Evolutionary conservation across 92 coral and sea anemone species (phyloP).

Genomic region (Epizoanthus fatuus): DNA sequence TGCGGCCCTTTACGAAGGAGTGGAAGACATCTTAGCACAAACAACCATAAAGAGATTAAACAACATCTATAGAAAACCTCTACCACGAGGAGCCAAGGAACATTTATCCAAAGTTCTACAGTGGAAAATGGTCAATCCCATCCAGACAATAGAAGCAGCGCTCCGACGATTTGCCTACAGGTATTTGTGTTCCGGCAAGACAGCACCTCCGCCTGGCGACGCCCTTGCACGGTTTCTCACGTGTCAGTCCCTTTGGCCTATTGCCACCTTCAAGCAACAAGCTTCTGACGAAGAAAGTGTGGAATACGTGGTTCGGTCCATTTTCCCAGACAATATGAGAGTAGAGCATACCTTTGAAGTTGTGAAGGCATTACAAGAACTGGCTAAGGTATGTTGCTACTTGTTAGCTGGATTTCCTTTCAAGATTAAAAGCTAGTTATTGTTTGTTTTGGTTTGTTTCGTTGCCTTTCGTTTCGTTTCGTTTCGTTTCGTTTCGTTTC

Average conservation of each 20-base stretch:
- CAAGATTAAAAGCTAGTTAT: too few relatives aligned
- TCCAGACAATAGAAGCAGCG: slow-evolving; percentile 24
- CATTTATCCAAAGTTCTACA: slow-evolving; percentile 3
- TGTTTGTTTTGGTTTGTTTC: not conserved
- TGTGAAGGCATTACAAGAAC: not conserved
- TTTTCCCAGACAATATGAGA: not conserved
- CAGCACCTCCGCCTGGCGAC: slow-evolving; percentile 11
- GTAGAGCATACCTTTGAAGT: slow-evolving; percentile 19
- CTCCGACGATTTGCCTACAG: slow-evolving; percentile 52
- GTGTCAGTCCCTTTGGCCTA: slow-evolving; percentile 40
- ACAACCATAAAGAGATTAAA: slow-evolving; percentile 32
- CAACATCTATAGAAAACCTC: not conserved
- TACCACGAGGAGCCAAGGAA: slow-evolving; percentile 27
- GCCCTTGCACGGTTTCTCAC: slow-evolving; percentile 24
- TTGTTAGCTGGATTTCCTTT: not conserved
- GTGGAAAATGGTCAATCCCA: slow-evolving; percentile 2
- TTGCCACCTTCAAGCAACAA: not conserved
- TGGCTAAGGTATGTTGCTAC: slow-evolving; percentile 4
- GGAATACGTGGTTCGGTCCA: not conserved
- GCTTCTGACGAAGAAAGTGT: not conserved
- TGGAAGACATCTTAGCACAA: slow-evolving; percentile 47
- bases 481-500: not conserved
- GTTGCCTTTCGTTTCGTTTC: not conserved
- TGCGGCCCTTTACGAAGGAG: slow-evolving; percentile 45
- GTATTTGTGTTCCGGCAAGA: slow-evolving; percentile 32